Base-by-base conservation (phyloP, 2,113 vertebrate species). In the Cercocebus atys region DNA sequence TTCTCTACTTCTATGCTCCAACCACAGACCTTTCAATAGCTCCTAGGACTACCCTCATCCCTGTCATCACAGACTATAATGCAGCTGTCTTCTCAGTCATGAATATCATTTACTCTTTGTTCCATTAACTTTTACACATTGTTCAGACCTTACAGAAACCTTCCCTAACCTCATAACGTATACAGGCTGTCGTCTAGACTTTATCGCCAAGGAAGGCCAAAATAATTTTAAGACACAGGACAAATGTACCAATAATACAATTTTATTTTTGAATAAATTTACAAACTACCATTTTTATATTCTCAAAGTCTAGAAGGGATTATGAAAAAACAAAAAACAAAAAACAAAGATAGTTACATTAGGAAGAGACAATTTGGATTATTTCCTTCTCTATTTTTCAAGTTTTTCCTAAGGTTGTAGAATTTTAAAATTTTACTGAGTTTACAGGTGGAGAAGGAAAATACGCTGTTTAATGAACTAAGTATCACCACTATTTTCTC, bases 261-360 rank as follows among this genome's bases (percentile, higher is more conserved):
- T n/a, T 59, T 95, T 35, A 47, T 32, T 97, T 92, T 82, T 76
- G 40, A 35, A 81, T 64, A 90, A 17, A 50, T 72, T 76, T 96
- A 95, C 70, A 47, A 87, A 78, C 8, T 93, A 66, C 38, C 85
- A 25, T 90, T 96, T 94, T 96, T 78, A 81, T 47, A 95, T 43
- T 43, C 7, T 95, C 80, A 87, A 57, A 95, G 83, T 93, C 59
- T 93, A 90, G 61, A 73, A 27, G 73, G 2, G 59, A 50, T 94
- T 88, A 70, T 66, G 14, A 12, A 64, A 32, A 64, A 64, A 64
- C 38, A 16, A 43, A 38, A 50, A 50, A 0, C 6, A 50, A 76
- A 61, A 30, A 66, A n/a, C 3, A 17, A 72, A 92, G 50, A 73
- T 5, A 79, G 12, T 64, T 87, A 90, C 7, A 52, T 57, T 45